These are phyloP conservation scores for Araneus ventricosus DNA, from an alignment of 1,140 invertebrate genomes.

Conservation along the genomic window DNA sequence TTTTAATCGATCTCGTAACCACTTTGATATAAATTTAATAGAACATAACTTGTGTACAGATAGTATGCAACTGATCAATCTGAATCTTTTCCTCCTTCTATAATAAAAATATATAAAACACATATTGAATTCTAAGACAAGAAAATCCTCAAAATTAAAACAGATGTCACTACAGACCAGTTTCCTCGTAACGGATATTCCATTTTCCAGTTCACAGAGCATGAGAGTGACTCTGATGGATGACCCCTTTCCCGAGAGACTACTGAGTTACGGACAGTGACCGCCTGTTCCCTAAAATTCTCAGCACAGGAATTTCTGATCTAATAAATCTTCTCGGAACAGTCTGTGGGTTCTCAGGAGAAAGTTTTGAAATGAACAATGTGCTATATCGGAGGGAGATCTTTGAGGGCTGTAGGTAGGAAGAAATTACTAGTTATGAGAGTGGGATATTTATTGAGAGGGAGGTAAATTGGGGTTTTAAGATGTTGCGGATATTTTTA, in stretches of 20 bases:
- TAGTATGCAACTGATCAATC: no score
- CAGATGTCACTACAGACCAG: background rate
- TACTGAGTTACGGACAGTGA: background rate
- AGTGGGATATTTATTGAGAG: no score
- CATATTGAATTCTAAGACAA: background rate
- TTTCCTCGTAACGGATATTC: background rate
- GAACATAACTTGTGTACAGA: no score
- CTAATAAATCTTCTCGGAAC: background rate
- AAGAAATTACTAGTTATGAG: no score
- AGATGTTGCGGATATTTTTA: no score
- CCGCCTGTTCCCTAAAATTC: background rate
- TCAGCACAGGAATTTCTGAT: background rate
- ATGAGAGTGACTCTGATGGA: background rate
- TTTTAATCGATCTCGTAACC: no score
- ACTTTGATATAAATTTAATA: no score
- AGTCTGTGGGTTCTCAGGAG: background rate
- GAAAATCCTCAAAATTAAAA: background rate
- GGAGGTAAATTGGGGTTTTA: no score
- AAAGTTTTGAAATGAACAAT: no score
- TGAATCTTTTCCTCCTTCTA: background rate
- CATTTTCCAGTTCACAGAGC: constrained; percentile 16
- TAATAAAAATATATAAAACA: background rate
- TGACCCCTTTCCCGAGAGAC: background rate
- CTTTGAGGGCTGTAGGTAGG: no score
- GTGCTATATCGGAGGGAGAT: no score